phyloP scores from a whole-genome alignment of 2,113 vertebrate genomes.

The Crotalus helleri region DNA sequence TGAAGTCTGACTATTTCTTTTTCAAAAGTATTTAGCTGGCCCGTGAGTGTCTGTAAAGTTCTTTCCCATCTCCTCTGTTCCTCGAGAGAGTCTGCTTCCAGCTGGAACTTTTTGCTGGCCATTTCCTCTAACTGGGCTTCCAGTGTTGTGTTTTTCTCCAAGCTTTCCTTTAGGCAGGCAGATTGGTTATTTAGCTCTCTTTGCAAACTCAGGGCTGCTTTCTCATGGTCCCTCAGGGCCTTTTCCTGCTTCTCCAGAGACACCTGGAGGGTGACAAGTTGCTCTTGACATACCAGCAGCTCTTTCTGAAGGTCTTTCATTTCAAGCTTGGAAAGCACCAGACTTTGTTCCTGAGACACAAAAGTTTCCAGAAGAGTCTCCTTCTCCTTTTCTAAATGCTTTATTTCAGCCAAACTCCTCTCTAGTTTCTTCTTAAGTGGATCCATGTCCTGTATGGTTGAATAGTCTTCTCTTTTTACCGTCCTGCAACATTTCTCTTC shows the following conservation, averaged over 20 bases:
- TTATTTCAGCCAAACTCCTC: neutral
- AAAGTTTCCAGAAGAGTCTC: neutral
- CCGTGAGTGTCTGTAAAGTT: neutral
- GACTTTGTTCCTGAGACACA: neutral
- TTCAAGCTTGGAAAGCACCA: conserved; percentile 8
- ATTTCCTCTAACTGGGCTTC: neutral
- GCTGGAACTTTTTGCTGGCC: neutral
- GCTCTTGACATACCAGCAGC: neutral
- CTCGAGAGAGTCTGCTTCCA: accelerated
- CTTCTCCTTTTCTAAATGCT: neutral
- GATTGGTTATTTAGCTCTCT: neutral
- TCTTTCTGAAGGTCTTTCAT: conserved; percentile 5
- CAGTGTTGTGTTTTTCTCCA: accelerated
- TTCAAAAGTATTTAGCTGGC: neutral
- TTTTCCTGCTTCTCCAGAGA: neutral
- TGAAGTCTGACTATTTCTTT: neutral
- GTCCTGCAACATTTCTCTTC: neutral
- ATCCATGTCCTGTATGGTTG: neutral
- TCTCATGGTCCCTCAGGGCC: neutral
- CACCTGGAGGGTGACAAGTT: neutral
- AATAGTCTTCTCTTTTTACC: neutral
- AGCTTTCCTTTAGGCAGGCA: neutral
- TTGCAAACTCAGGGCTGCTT: neutral
- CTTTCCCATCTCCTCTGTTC: neutral
- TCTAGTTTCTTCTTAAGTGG: conserved; percentile 2